phyloP scores from a whole-genome alignment of 2,888 invertebrate species.

The Orchesellides sinensis region DNA sequence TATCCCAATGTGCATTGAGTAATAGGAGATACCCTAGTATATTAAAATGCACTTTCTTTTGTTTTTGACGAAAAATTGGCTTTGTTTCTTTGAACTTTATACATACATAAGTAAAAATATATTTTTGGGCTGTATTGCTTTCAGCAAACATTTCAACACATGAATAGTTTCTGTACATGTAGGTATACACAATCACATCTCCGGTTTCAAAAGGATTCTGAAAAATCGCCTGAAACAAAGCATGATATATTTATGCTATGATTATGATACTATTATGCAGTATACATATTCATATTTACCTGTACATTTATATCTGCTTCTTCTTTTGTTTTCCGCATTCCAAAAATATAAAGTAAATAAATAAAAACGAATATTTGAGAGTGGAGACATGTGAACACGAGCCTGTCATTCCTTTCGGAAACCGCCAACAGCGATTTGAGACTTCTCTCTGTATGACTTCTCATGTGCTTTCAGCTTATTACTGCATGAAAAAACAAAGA shows the following conservation, averaged over 20 bases:
- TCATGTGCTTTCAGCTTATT: too few species aligned
- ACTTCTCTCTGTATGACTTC: background rate
- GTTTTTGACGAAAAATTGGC: background rate
- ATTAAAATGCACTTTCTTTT: too few species aligned
- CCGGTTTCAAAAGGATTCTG: conserved; percentile 2
- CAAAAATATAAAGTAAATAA: conserved; percentile 20
- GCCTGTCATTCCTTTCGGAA: background rate
- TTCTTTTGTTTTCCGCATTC: background rate
- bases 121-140: conserved; percentile 42
- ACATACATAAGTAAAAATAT: too few species aligned
- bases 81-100: too few species aligned
- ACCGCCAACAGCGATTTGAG: conserved; percentile 5
- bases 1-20: too few species aligned
- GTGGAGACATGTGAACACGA: background rate
- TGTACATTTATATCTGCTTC: background rate
- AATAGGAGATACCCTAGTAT: too few species aligned
- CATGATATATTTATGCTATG: too few species aligned
- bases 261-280: too few species aligned
- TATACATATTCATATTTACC: background rate
- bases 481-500: too few species aligned
- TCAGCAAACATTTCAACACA: conserved; percentile 52
- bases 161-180: too few species aligned
- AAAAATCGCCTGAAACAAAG: conserved; percentile 46
- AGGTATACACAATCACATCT: conserved; percentile 43
- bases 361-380: background rate